A percentile compares a stretch with the other conserved stretches of the same genome.
Conservation (phyloP, 2,888 invertebrate species). For the Biston betularia region DNA sequence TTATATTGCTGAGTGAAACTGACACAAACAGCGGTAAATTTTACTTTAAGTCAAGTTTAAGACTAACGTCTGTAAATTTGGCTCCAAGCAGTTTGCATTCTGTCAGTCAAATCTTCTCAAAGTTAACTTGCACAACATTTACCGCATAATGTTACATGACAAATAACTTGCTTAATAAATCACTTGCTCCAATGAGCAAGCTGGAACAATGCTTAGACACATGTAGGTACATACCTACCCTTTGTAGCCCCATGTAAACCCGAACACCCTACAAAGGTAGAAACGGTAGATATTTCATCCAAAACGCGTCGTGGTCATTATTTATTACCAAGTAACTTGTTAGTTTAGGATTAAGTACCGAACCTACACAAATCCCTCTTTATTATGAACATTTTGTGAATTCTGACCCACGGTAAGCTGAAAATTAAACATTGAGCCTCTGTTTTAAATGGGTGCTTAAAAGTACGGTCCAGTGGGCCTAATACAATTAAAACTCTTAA, state of each 20-base stretch:
- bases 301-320: constrained; percentile 38
- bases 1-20: neutral
- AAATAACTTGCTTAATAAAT: constrained; percentile 25
- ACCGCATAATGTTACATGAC: constrained; percentile 29
- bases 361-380: constrained; percentile 40
- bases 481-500: constrained; percentile 23
- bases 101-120: constrained; percentile 12
- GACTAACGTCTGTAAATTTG: neutral
- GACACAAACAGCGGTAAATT: neutral
- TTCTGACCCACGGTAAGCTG: constrained; percentile 35
- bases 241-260: constrained; percentile 27
- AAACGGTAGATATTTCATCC: constrained; percentile 35
- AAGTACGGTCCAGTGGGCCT: constrained; percentile 12
- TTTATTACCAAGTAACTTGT: constrained; percentile 45
- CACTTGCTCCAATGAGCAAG: constrained; percentile 20
- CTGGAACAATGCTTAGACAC: constrained; percentile 29
- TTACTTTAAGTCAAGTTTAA: neutral
- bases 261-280: constrained; percentile 23
- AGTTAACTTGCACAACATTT: constrained; percentile 1
- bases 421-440: constrained; percentile 37
- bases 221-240: constrained; percentile 30
- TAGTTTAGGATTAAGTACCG: constrained; percentile 47
- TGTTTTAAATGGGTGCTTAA: constrained; percentile 23
- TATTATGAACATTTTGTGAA: constrained; percentile 42
- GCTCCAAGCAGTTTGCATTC: neutral